Evolutionary conservation across 2,888 invertebrate genomes (phyloP), one percentile per base, ranked within the genome.

Genomic region (Busseola fusca): DNA sequence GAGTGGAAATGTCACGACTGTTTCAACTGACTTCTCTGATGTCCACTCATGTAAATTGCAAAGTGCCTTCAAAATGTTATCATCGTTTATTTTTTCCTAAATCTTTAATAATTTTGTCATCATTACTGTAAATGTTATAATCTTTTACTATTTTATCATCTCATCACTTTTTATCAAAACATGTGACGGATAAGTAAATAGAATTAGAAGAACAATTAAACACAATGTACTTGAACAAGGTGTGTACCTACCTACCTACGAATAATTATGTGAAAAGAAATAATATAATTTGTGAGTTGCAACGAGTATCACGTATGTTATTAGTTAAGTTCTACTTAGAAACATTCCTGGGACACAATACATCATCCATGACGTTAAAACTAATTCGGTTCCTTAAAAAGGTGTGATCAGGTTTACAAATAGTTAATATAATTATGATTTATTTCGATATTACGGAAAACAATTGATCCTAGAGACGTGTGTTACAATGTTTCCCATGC

Each of bases 21-120:
- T 52, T 57, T 27, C 52, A 18, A 42, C 52, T 16, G 34, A n/a
- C 50, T 40, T 6, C 25, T 56, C 25, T 54, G 25, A 64, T 48
- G 54, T 63, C 40, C 25, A 69, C 60, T 64, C 69, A n/a, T 82
- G 81, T 83, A 82, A 79, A 84, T 85, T 83, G 69, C 75, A 75
- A 89, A 89, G 89, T 90, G 89, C 89, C 89, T 90, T 89, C 83
- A 76, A 82, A 75, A 69, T 79, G 52, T 81, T 64, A 67, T 72
- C 50, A 50, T 64, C 59, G 56, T 67, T 56, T n/a, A n/a, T 64
- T 64, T 30, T 69, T 70, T 42, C 57, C 59, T 56, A 27, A 25
- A 58, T 64, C 10, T 59, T 37, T 25, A 58, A 69, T 50, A 58
- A 54, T 63, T 30, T 45, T 30, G n/a, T 57, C 37, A 63, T 62